Percentiles rank a stretch among this genome's conserved stretches.
phyloP scores from a whole-genome alignment of 2,113 vertebrate species.

The Paradisaea rubra region DNA sequence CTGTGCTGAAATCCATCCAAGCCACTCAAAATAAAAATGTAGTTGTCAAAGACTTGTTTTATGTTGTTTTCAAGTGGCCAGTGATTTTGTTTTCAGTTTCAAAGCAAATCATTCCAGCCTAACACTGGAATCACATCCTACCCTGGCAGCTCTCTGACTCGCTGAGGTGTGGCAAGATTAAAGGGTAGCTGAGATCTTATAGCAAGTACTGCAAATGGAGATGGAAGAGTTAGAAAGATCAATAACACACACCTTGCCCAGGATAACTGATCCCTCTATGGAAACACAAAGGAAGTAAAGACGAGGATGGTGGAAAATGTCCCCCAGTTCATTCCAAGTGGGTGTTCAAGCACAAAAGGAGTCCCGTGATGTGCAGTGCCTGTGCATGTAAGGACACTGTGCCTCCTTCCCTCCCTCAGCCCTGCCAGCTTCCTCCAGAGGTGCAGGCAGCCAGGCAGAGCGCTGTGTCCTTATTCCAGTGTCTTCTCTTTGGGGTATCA shows the following conservation, averaged over 20 bases:
- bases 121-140: not conserved
- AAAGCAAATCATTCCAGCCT: not conserved
- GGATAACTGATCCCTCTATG: not conserved
- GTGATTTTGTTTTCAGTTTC: not conserved
- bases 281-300: not conserved
- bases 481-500: not conserved
- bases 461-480: not conserved
- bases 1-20: not conserved
- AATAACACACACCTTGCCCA: not conserved
- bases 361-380: not conserved
- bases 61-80: not conserved
- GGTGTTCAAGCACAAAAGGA: not conserved
- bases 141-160: not conserved
- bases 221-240: not conserved
- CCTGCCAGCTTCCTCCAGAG: not conserved
- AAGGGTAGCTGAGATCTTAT: not conserved
- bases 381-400: not conserved
- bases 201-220: not conserved
- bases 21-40: not conserved
- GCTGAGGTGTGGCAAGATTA: conserved; percentile 11
- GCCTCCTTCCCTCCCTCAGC: not conserved
- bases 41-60: not conserved
- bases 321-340: not conserved
- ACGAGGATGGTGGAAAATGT: not conserved
- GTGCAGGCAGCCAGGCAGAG: not conserved